phyloP scores from a whole-genome alignment of 2,113 vertebrate species.

The Rhabdornis inornatus region DNA sequence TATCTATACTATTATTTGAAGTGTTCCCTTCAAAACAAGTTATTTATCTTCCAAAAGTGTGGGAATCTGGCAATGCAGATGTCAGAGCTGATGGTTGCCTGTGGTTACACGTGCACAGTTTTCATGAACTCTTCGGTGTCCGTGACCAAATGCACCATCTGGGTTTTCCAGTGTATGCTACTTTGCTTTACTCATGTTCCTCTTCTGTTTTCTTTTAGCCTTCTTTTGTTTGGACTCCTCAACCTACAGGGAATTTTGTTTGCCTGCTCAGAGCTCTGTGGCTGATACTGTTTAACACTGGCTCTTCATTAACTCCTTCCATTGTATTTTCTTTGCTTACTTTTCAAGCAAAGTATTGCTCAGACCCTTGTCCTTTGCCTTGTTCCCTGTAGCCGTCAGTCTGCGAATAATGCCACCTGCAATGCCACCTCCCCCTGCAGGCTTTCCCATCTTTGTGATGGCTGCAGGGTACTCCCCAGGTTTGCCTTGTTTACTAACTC shows the following conservation, averaged over 20 bases:
- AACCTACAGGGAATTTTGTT: neutral
- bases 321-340: neutral
- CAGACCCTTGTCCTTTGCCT: neutral
- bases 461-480: neutral
- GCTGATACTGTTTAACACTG: neutral
- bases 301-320: neutral
- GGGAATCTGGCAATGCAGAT: slow-evolving; percentile 18
- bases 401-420: neutral
- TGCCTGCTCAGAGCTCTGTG: neutral
- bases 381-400: neutral
- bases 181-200: neutral
- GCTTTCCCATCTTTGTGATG: neutral
- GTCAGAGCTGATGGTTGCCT: slow-evolving; percentile 6
- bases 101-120: neutral
- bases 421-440: neutral
- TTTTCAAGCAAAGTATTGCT: neutral
- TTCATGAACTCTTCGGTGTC: neutral
- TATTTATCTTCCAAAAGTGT: slow-evolving; percentile 29
- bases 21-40: slow-evolving; percentile 15
- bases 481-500: neutral
- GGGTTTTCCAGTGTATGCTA: neutral
- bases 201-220: neutral
- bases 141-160: neutral
- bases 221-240: neutral
- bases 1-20: slow-evolving; percentile 39